Percentiles rank a stretch among this genome's conserved stretches.
These are phyloP conservation scores for Kryptolebias ocellatus DNA, from an alignment of 2,797 vertebrate genomes.

Conservation along the genomic window DNA sequence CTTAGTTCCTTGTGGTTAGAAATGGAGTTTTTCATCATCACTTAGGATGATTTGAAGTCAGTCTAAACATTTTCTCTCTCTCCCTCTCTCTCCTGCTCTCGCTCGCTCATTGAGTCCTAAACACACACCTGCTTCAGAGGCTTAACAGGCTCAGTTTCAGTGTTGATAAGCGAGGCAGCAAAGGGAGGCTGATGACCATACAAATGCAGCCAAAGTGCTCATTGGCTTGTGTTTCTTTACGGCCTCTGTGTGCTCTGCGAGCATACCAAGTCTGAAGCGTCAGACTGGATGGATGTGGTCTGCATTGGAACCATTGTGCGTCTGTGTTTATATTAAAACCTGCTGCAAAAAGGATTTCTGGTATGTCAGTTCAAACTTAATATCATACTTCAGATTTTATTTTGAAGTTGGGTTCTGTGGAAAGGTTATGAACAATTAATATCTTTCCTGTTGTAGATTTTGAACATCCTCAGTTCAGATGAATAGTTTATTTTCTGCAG, in stretches of 20 bases:
- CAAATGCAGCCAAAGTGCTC: constrained; percentile 55
- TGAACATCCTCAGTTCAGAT: too few relatives aligned
- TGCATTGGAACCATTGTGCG: constrained; percentile 35
- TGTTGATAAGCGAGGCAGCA: constrained; percentile 53
- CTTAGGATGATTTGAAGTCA: constrained; percentile 23
- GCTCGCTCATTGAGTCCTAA: constrained; percentile 6
- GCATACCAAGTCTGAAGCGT: constrained; percentile 39
- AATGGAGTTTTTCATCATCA: constrained; percentile 33
- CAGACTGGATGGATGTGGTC: constrained; percentile 53
- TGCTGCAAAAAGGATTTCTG: constrained; percentile 44
- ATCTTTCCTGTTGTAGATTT: too few relatives aligned
- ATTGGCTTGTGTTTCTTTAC: constrained; percentile 43
- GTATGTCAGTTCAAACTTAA: too few relatives aligned
- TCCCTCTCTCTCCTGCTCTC: background rate
- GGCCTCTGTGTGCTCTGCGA: constrained; percentile 44
- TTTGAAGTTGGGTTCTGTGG: too few relatives aligned
- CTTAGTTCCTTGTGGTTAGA: constrained; percentile 15
- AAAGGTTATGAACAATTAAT: too few relatives aligned
- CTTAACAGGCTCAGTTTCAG: constrained; percentile 21
- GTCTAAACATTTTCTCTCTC: constrained; percentile 1
- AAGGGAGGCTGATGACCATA: constrained; percentile 56
- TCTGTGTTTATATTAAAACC: background rate
- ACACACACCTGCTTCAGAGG: constrained; percentile 26
- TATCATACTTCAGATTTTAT: too few relatives aligned
- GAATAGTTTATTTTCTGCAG: too few relatives aligned